Base-by-base conservation (phyloP, 2,888 invertebrate genomes). In the Vanessa cardui region DNA sequence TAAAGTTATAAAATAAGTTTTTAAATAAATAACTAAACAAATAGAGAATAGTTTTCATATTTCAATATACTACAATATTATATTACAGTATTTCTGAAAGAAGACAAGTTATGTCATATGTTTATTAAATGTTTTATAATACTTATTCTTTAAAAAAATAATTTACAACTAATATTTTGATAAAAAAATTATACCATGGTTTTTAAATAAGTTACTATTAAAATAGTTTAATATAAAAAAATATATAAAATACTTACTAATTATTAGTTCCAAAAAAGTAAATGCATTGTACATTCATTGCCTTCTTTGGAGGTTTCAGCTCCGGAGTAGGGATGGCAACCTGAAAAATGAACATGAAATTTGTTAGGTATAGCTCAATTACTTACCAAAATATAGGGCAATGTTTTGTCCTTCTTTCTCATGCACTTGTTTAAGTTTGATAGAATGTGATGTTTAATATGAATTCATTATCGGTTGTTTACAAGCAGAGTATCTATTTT, bases 181-280 rank as follows among this genome's bases (percentile, higher is more conserved):
- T 5, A 26, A 26, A 26, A 26, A 26, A 26, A 26, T 26, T 5
- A 26, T 26, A 26, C 2, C 26, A 26, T 26, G 5, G 26, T 26
- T 26, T 26, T 49, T n/a, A 49, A n/a, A 46, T 16, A 46, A 46
- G 3, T 16, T 2, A 20, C n/a, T 18, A 2, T 2, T 47, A 47
- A 1, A 49, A 1, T 12, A 46, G 16, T 46, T 20, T 49, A 49
- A 47, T 58, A 50, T 21, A 26, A 39, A n/a, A n/a, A 20, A 64
- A 50, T 21, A 56, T 9, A 46, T 20, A 15, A 4, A 70, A 71
- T 82, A 96, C 98, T 97, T 94, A 98, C 98, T 97, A 98, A 87
- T 98, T 98, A 80, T 97, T 96, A n/a, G 97, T 95, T 66, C 98
- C 98, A 89, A 98, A 98, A 93, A 98, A 99, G 90, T 96, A 98